phyloP scores from a whole-genome alignment of 1,140 invertebrate genomes.

The Drosophila subobscura region DNA sequence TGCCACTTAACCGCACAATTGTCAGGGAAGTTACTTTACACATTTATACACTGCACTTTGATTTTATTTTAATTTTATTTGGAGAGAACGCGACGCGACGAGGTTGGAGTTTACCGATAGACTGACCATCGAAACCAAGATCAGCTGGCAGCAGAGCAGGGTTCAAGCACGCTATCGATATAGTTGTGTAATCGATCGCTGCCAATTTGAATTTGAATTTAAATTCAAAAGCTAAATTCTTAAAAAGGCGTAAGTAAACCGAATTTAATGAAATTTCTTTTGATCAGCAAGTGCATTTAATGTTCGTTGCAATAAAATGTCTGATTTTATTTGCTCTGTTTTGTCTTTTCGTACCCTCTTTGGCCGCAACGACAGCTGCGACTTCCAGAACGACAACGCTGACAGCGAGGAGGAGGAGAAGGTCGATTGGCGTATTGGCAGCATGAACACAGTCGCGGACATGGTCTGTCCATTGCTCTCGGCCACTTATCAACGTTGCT shows the following conservation, averaged over 20 bases:
- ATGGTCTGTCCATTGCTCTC: conserved; percentile 57
- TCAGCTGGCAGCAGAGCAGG: no score
- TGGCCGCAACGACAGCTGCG: conserved; percentile 34
- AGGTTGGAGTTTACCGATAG: no score
- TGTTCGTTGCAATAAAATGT: conserved; percentile 26
- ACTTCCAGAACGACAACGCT: conserved; percentile 31
- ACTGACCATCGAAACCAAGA: no score
- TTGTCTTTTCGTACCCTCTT: conserved; percentile 25
- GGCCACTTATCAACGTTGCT: conserved; percentile 72
- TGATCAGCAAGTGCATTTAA: conserved; percentile 42
- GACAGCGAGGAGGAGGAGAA: conserved; percentile 19
- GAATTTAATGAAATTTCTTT: not conserved
- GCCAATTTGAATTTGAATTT: not conserved
- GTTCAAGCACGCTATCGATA: no score
- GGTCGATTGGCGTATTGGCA: not conserved
- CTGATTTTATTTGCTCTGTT: conserved; percentile 30
- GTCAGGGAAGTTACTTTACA: not conserved
- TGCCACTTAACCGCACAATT: conserved; percentile 55
- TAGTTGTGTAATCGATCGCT: not conserved
- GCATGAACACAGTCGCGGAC: conserved; percentile 43
- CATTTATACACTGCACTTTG: not conserved
- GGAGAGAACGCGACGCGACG: no score
- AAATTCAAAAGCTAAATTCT: not conserved
- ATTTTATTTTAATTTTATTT: not conserved
- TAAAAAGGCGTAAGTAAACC: no score